phyloP scores from a whole-genome alignment of 2,113 vertebrate species.

The Gracilinanus agilis region DNA sequence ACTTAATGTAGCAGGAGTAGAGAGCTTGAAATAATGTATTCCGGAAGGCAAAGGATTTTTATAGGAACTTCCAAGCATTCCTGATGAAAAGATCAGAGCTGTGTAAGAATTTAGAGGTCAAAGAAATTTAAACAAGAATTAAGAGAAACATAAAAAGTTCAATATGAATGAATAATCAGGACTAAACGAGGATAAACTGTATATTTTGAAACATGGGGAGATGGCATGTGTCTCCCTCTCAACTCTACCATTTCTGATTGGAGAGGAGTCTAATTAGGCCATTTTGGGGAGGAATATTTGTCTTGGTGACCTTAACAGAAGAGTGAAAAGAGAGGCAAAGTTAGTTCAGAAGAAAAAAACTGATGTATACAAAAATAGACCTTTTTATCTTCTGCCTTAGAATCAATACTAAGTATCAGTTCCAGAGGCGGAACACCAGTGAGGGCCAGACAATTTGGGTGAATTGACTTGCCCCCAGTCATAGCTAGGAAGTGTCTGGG shows the following conservation, averaged over 20 bases:
- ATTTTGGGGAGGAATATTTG: too few relatives aligned
- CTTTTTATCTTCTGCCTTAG: too few relatives aligned
- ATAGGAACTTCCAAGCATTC: neutral
- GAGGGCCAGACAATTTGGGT: too few relatives aligned
- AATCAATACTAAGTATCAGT: too few relatives aligned
- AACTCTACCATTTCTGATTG: neutral
- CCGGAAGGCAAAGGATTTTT: neutral
- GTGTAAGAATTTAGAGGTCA: neutral
- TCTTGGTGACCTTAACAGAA: neutral
- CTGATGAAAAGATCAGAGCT: neutral
- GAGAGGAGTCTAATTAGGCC: neutral
- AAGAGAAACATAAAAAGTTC: neutral
- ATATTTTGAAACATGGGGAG: neutral
- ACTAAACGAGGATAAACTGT: neutral
- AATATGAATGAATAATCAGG: neutral
- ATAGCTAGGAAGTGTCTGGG: too few relatives aligned
- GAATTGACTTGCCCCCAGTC: too few relatives aligned
- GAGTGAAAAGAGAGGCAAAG: neutral
- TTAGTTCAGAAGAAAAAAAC: neutral
- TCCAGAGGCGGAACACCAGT: too few relatives aligned
- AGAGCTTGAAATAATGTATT: neutral
- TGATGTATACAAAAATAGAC: neutral
- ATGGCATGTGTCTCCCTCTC: neutral
- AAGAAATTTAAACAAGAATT: neutral
- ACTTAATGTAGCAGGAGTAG: neutral